A percentile compares a stretch with the other conserved stretches of the same genome.
Conservation (phyloP, 2,113 vertebrate species). For the Tenrec ecaudatus region DNA sequence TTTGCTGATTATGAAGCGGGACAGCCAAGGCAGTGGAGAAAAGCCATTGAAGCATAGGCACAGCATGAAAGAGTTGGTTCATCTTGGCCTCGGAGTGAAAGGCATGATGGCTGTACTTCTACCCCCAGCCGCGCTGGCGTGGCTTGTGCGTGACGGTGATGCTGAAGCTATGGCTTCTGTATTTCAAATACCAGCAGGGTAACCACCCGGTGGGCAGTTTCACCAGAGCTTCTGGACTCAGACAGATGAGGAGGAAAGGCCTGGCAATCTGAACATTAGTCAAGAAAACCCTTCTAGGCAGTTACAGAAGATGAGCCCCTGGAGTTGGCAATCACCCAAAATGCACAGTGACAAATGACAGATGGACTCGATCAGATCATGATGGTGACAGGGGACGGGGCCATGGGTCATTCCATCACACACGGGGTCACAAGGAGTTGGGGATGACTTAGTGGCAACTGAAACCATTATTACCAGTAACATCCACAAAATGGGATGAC, state of each 20-base stretch:
- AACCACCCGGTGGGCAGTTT: background rate
- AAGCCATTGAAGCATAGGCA: slow-evolving; percentile 45
- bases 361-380: background rate
- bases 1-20: slow-evolving; percentile 21
- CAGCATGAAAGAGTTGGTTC: slow-evolving; percentile 27
- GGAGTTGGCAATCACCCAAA: background rate
- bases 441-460: background rate
- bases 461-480: background rate
- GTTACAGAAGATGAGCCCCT: background rate
- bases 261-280: background rate
- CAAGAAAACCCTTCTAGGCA: background rate
- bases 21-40: background rate
- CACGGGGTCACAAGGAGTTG: background rate
- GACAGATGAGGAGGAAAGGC: background rate
- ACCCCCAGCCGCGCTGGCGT: background rate
- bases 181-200: background rate
- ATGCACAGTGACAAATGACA: background rate
- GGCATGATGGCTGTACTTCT: background rate
- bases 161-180: background rate
- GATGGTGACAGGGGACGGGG: background rate
- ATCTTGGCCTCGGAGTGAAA: background rate
- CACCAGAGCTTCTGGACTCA: background rate
- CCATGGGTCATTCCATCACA: background rate
- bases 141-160: background rate
- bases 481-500: slow-evolving; percentile 9